phyloP scores from a whole-genome alignment of 2,888 invertebrate species.

The Phyllotreta striolata region DNA sequence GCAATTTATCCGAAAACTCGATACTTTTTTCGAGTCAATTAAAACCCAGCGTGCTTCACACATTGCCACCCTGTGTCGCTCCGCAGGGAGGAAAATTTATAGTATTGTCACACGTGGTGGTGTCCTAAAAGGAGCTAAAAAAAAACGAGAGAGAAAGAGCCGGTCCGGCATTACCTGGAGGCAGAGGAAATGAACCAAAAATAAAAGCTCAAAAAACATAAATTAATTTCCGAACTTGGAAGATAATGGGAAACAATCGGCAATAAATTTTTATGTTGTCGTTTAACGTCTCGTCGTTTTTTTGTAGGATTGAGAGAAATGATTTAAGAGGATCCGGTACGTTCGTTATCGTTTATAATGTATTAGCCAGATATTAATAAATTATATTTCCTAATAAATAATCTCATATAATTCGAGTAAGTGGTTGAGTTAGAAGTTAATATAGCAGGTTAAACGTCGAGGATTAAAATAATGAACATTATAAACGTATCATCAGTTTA shows the following conservation, averaged over 20 bases:
- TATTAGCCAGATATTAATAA: too few species aligned
- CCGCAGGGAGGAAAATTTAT: slow-evolving; percentile 9
- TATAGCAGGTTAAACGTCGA: too few species aligned
- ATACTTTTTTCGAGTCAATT: slow-evolving; percentile 1
- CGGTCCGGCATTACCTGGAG: slow-evolving; percentile 22
- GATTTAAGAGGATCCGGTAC: slow-evolving; percentile 13
- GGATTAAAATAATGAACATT: slow-evolving; percentile 4
- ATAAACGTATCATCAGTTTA: slow-evolving; percentile 33
- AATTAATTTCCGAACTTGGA: slow-evolving; percentile 35
- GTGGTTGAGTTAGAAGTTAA: too few species aligned
- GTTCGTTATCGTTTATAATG: neutral
- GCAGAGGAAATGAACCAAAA: slow-evolving; percentile 33
- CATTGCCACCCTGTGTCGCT: slow-evolving; percentile 9
- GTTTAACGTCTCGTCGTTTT: slow-evolving; percentile 37
- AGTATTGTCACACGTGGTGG: slow-evolving; percentile 17
- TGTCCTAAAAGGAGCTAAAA: slow-evolving; percentile 8
- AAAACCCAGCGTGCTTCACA: slow-evolving; percentile 10
- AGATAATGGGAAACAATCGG: slow-evolving; percentile 41
- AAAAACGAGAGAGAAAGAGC: neutral
- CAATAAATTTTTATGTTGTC: slow-evolving; percentile 40
- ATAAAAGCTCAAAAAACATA: slow-evolving; percentile 26
- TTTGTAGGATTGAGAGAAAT: slow-evolving; percentile 31
- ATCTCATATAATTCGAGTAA: too few species aligned
- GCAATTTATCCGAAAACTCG: neutral
- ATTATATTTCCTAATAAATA: too few species aligned